Conservation (phyloP, 1,140 invertebrate genomes). For the Varroa destructor region DNA sequence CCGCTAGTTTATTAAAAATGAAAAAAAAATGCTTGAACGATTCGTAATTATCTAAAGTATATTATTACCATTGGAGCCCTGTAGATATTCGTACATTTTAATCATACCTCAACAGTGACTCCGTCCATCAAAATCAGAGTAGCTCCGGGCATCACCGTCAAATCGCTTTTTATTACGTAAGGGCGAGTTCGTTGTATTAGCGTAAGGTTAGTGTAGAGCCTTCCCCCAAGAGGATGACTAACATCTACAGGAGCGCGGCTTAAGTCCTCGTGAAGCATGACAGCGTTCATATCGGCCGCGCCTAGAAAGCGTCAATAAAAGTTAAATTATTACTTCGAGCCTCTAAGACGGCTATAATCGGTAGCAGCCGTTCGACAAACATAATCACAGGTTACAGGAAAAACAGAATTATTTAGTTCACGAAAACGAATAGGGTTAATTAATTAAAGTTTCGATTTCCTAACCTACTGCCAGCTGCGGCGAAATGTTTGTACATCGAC, state of each 20-base stretch:
- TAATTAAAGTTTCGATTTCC: too few relatives aligned
- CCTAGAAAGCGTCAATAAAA: slow-evolving; percentile 57
- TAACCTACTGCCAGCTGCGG: too few relatives aligned
- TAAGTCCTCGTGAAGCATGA: slow-evolving; percentile 32
- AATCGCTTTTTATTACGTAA: slow-evolving; percentile 72
- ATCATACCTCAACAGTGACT: slow-evolving; percentile 54
- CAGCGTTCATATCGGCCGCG: slow-evolving; percentile 38
- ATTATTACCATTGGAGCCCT: too few relatives aligned
- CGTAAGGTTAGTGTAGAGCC: slow-evolving; percentile 58
- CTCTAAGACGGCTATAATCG: too few relatives aligned
- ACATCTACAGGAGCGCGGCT: slow-evolving; percentile 42
- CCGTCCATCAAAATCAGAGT: slow-evolving; percentile 75
- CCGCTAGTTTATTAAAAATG: too few relatives aligned
- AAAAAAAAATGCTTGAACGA: background rate
- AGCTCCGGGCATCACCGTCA: slow-evolving; percentile 84
- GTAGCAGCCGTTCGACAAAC: too few relatives aligned
- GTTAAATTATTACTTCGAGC: slow-evolving; percentile 45
- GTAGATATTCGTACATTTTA: too few relatives aligned
- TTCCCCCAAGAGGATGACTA: slow-evolving; percentile 60
- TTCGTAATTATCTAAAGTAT: background rate
- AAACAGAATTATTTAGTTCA: too few relatives aligned
- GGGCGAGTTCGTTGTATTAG: slow-evolving; percentile 54
- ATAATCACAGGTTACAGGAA: too few relatives aligned
- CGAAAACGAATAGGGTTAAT: too few relatives aligned
- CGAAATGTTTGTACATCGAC: too few relatives aligned